Evolutionary conservation across 30 jellyfish, hydroid and myxozoan genomes (phyloP), one percentile per base, ranked within the genome.

Genomic region (Hydractinia symbiolongicarpus): DNA sequence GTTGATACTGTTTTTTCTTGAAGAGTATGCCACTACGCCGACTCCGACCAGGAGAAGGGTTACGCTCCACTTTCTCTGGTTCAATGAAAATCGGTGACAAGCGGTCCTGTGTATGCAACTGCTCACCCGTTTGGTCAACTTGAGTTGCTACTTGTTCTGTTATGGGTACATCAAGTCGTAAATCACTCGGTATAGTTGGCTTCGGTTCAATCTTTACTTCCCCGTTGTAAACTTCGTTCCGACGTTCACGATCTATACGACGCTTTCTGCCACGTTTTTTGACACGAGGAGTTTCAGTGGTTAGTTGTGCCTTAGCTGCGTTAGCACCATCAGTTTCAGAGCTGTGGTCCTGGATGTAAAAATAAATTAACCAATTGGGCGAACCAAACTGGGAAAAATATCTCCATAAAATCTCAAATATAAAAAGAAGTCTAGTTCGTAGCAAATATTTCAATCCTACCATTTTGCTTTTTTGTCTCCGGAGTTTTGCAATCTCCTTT

Each of bases 11-110:
- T 66, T 83, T 82, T 66, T 94, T 94, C 79, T 94, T 94, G 73
- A 94, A 94, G n/a, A 94, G 81, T 5, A 94, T 86, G 14, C 96
- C 96, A 71, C 99, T 94, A 8, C 99, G 84, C 53, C 99, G 79
- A 80, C 92, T 94, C 52, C 99, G 86, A 10, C 99, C 99, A 7
- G 99, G 99, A 8, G 96, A 87, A 7, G 99, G 96, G 72, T 94
- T 94, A 50, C 72, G 67, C 9, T 78, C 60, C 8, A 87, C 50
- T 50, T 71, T 49, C 15, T 52, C 80, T 14, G 80, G 80, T 71
- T 30, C 55, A 50, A 50, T 52, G 67, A 71, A 71, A 9, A 50
- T 52, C 9, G 60, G 80, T 8, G 80, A 71, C 40, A 30, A 54
- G 50, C 55, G 74, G 40, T 51, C 74, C 69, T 20, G 13, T 54